Evolutionary conservation across 2,113 vertebrate species (phyloP).

Genomic region (Lepisosteus osseus): DNA sequence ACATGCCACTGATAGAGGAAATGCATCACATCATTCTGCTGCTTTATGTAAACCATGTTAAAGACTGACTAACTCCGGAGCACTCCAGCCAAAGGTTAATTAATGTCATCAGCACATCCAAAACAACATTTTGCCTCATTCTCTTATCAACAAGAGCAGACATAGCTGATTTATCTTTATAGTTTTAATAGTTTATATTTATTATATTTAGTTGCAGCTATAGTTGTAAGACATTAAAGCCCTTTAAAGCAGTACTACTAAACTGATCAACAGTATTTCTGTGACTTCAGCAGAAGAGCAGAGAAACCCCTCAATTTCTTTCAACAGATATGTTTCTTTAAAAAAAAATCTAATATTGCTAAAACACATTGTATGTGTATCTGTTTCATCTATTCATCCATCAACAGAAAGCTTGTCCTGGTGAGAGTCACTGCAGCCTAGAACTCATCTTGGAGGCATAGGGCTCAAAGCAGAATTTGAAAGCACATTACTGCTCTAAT

Average conservation of each 20-base stretch:
- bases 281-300: background rate
- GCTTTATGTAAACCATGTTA: background rate
- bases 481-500: no score
- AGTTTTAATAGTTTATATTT: constrained; percentile 6
- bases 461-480: no score
- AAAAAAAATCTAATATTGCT: no score
- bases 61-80: background rate
- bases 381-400: no score
- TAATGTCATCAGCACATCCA: constrained; percentile 14
- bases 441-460: no score
- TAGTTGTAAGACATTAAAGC: background rate
- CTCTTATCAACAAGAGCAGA: constrained; percentile 4
- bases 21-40: background rate
- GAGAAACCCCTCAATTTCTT: background rate
- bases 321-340: background rate
- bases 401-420: no score
- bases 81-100: constrained; percentile 3
- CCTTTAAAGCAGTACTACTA: background rate
- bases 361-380: no score
- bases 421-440: no score
- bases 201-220: background rate
- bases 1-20: background rate
- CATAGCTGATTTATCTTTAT: background rate
- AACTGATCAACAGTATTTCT: background rate
- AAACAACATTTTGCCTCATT: background rate